phyloP scores from a whole-genome alignment of 2,797 vertebrate species.

The Danio choprae region DNA sequence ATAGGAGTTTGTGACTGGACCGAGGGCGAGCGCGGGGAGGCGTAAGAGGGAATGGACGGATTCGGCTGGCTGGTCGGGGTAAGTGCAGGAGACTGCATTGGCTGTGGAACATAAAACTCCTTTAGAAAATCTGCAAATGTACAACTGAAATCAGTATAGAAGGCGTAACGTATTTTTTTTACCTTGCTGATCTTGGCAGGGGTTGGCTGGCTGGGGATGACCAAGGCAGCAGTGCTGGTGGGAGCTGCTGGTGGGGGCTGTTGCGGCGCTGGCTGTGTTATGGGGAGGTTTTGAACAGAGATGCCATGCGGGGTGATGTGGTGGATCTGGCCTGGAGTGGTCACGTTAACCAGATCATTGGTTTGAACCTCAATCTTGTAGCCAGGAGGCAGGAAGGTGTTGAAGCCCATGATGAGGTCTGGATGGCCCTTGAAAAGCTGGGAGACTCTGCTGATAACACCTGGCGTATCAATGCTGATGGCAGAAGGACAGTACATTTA shows the following conservation, averaged over 20 bases:
- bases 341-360: constrained; percentile 97
- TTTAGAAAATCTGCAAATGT: constrained; percentile 5
- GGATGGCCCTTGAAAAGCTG: constrained; percentile 99
- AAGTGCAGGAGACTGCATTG: constrained; percentile 92
- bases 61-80: constrained; percentile 94
- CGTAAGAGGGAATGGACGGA: constrained; percentile 91
- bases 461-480: constrained; percentile 95
- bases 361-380: constrained; percentile 99
- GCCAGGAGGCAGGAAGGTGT: constrained; percentile 97
- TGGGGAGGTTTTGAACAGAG: constrained; percentile 90
- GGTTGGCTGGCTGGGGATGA: constrained; percentile 86
- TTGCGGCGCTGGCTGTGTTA: constrained; percentile 78
- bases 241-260: constrained; percentile 83
- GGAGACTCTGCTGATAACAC: constrained; percentile 97
- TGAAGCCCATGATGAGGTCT: constrained; percentile 99
- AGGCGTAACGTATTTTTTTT: constrained; percentile 28
- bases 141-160: background rate
- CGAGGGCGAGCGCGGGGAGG: constrained; percentile 93
- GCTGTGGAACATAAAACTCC: constrained; percentile 71
- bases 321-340: constrained; percentile 96
- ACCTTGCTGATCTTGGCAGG: constrained; percentile 97
- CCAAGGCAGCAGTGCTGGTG: constrained; percentile 80
- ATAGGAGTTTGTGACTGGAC: constrained; percentile 94
- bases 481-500: constrained; percentile 12
- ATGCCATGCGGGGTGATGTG: constrained; percentile 97